Evolutionary conservation across 2,888 invertebrate genomes (phyloP), one percentile per base, ranked within the genome.

Genomic region (Eupithecia abbreviata): DNA sequence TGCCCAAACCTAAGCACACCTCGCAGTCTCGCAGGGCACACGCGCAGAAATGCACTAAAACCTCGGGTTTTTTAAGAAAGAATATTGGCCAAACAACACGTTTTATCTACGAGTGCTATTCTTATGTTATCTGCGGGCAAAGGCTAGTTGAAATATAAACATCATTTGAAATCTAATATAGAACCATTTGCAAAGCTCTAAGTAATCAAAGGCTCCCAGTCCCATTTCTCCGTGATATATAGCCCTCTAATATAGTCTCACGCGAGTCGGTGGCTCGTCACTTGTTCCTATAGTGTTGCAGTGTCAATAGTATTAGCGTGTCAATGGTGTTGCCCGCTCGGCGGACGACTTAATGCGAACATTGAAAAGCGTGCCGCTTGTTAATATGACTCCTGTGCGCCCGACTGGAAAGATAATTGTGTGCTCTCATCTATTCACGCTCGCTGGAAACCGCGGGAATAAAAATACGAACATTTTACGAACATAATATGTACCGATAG

Each of bases 321-420:
- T 75, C 66, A 78, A 81, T 71, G 79, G 79, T 78, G 76, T 71
- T 81, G 70, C 77, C 77, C 66, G 68, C 55, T 45, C 74, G 41
- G 15, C 43, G 41, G 42, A 72, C 66, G 65, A 66, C 69, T 65
- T 78, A 77, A 80, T 84, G 80, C 75, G 30, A 58, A 75, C 74
- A 75, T 79, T 69, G 69, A 18, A 66, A 49, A 69, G 74, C 71
- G 77, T 77, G 77, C 13, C 77, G 70, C 77, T 66, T 58, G 55
- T 58, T 70, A 45, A 72, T 65, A 75, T 43, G 45, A 76, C 75
- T 73, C 72, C 73, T 62, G 65, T 73, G 73, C 67, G 74, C 65
- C 72, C 78, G 58, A 41, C 18, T 68, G 74, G 76, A 76, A 71
- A 73, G 62, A 78, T 74, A 74, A 76, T 41, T 62, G 45, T 66